phyloP scores from a whole-genome alignment of 2,113 vertebrate genomes.

The Apaloderma vittatum region DNA sequence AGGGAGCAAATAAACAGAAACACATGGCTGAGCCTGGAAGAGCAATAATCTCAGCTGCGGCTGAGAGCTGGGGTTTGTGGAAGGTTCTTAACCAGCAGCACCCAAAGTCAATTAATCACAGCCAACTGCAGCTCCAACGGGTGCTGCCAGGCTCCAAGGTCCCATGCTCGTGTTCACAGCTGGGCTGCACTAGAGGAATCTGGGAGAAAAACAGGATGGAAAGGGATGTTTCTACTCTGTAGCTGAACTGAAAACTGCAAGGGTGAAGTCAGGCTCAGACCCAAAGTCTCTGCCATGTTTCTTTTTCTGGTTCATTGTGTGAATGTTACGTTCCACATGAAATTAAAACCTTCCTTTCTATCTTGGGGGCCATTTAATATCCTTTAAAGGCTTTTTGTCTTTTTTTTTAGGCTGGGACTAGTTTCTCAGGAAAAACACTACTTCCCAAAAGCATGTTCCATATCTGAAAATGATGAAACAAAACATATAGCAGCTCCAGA shows the following conservation, averaged over 20 bases:
- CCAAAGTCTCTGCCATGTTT: not conserved
- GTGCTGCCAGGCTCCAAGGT: not conserved
- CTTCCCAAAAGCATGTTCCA: not conserved
- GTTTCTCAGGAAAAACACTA: not conserved
- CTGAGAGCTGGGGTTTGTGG: not conserved
- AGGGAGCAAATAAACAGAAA: conserved; percentile 16
- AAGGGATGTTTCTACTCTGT: not conserved
- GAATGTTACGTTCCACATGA: not conserved
- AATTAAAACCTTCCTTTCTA: conserved; percentile 30
- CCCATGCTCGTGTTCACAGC: rapidly evolving
- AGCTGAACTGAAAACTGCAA: not conserved
- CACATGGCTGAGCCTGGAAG: conserved; percentile 27
- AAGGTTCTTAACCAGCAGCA: not conserved
- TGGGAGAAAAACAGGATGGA: not conserved
- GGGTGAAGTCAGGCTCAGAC: not conserved
- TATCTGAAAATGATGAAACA: not conserved
- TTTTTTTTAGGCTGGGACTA: not conserved
- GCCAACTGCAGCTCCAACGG: rapidly evolving
- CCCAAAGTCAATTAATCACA: not conserved
- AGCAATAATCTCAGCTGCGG: not conserved
- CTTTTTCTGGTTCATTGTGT: not conserved
- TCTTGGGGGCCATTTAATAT: not conserved
- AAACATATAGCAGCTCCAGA: not conserved
- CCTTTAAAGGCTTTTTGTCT: not conserved
- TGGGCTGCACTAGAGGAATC: not conserved